Base-by-base conservation (phyloP, 2,888 invertebrate genomes). In the Epirrita christyi region DNA sequence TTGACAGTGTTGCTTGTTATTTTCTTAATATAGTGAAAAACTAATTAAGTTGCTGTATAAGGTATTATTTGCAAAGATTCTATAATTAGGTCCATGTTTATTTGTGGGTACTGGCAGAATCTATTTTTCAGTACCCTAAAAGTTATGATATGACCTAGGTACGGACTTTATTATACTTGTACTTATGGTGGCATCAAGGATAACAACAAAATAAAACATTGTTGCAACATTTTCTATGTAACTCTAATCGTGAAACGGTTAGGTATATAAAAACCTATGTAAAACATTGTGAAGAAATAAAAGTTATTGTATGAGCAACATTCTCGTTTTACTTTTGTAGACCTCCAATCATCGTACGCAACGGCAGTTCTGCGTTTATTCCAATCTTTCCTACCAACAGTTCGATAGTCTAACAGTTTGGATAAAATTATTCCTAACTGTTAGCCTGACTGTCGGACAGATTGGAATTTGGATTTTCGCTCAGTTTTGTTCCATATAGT, bases 1-100 rank as follows among this genome's bases (percentile, higher is more conserved):
- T 54, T 49, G 29, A 64, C 47, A 57, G 53, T 58, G 37, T 55
- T 47, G 51, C 54, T 63, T 57, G 55, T 54, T 61, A 36, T 48
- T 27, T 51, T 46, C 36, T 34, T 54, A 36, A 15, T 60, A 46
- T 29, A 45, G n/a, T n/a, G 41, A 13, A 45, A 54, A 29, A 48
- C 40, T 13, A 21, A 41, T 36, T 36, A 49, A 10, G 47, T 38
- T 48, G 21, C 28, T 48, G 38, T 48, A 32, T 54, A 46, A 4
- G 21, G 21, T 21, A 21, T 21, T 21, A 21, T 21, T 21, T 21
- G 4, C 21, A 21, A 21, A 21, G 21, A 21, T 21, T 21, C 2
- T 21, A 21, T 21, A 21, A 21, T 21, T 21, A 21, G 4, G 6
- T 41, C 21, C 9, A 38, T 40, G 11, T 3, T 32, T 32, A 32